Evolutionary conservation across 2,797 vertebrate species (phyloP).

Genomic region (Gouania willdenowi): DNA sequence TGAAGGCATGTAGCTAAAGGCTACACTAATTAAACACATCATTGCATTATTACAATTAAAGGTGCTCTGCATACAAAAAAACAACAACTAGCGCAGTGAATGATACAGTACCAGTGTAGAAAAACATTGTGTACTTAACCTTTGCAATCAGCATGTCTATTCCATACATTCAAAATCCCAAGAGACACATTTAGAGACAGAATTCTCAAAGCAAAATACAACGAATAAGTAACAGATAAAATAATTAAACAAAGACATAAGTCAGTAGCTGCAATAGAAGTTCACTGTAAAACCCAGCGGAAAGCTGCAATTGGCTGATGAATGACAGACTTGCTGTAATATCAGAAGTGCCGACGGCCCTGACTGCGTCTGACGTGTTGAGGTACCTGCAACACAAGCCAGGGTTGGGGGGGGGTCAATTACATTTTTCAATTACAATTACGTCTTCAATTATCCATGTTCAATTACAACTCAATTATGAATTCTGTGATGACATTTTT

Average conservation of each 20-base stretch:
- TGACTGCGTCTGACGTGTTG: constrained; percentile 51
- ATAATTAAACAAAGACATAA: not conserved
- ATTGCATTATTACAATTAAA: constrained; percentile 13
- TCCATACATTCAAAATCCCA: constrained; percentile 21
- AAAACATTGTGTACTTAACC: constrained; percentile 17
- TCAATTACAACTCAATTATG: too few species aligned
- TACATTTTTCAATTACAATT: too few species aligned
- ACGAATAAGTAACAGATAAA: too few species aligned
- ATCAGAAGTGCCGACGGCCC: constrained; percentile 55
- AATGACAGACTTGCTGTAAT: not conserved
- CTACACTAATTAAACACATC: constrained; percentile 6
- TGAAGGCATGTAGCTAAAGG: not conserved
- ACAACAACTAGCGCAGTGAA: not conserved
- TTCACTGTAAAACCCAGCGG: not conserved
- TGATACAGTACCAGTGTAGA: constrained; percentile 5
- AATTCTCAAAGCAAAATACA: not conserved
- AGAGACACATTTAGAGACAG: constrained; percentile 12
- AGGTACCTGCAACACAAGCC: constrained; percentile 61
- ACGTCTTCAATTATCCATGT: too few species aligned
- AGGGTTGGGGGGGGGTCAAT: too few species aligned
- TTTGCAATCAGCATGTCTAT: constrained; percentile 1
- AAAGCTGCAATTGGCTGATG: not conserved
- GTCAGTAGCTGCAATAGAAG: constrained; percentile 26
- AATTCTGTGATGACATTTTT: too few species aligned
- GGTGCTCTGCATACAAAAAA: not conserved